These are phyloP conservation scores for Salarias fasciatus DNA, from an alignment of 2,797 vertebrate genomes.

Conservation along the genomic window DNA sequence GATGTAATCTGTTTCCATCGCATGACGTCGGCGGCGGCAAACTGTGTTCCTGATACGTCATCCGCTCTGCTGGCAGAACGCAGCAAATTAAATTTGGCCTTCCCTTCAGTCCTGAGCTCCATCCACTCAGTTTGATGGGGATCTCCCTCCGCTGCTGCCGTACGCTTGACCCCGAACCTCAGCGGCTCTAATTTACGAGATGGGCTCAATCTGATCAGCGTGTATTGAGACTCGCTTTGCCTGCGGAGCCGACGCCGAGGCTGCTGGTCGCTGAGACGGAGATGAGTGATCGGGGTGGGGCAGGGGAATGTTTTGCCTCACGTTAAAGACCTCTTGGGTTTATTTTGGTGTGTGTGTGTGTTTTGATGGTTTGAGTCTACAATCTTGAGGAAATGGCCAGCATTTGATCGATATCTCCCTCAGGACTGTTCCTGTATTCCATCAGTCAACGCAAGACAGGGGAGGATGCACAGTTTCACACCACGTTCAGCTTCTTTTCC, in stretches of 20 bases:
- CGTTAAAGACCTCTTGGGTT: constrained; percentile 40
- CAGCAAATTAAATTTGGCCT: constrained; percentile 38
- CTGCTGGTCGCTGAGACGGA: neutral
- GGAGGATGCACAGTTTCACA: constrained; percentile 13
- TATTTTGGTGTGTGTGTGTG: constrained; percentile 28
- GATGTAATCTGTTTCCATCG: constrained; percentile 45
- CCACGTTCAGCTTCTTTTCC: neutral
- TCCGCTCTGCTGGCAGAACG: constrained; percentile 1
- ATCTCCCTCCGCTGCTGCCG: constrained; percentile 8
- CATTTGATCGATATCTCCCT: constrained; percentile 42
- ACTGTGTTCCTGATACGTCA: neutral
- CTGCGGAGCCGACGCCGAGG: constrained; percentile 5
- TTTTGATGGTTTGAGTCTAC: constrained; percentile 3
- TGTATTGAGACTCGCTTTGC: neutral
- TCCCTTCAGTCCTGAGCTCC: constrained; percentile 20
- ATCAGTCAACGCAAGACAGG: constrained; percentile 39
- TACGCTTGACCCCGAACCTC: constrained; percentile 35
- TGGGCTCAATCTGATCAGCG: constrained; percentile 25
- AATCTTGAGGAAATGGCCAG: constrained; percentile 31
- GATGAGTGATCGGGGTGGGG: constrained; percentile 2
- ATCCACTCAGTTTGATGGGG: constrained; percentile 19
- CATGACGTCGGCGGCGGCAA: constrained; percentile 26
- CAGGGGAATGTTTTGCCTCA: constrained; percentile 21
- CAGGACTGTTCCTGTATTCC: constrained; percentile 19
- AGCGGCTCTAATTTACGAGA: constrained; percentile 28